Evolutionary conservation across 2,797 vertebrate species (phyloP), one percentile per base, ranked within the genome.

Genomic region (Sardinella longiceps): DNA sequence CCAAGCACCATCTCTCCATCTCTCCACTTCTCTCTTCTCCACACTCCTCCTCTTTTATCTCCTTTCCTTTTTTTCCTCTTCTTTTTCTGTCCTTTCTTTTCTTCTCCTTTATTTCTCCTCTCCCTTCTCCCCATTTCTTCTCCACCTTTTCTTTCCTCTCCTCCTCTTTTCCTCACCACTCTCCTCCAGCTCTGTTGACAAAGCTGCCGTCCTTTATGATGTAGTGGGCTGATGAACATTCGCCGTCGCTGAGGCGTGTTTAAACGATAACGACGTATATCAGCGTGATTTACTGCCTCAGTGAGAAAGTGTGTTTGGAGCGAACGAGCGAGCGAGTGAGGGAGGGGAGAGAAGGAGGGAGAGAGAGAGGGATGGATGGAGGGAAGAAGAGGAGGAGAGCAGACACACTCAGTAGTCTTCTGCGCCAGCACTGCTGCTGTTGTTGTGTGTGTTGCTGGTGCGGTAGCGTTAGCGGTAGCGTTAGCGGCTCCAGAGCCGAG

Each of bases 401-500:
- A 4, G 43, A 43, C 4, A 43, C 4, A 43, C 43, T 43, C 43
- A 7, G 43, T 43, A 43, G 43, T 43, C 43, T 43, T 43, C 43
- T 43, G 4, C 7, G 43, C 4, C 43, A 43, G 0, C 43, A 3
- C 43, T 43, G 43, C 43, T 51, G 25, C 11, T 33, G 45, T 20
- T 80, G 74, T 43, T 14, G 28, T 53, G 56, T 15, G 39, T 80
- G 18, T 39, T 25, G n/a, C 9, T 30, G 25, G 37, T 80, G 70
- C 51, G 10, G 39, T 53, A 56, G 28, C n/a, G n/a, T n/a, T n/a
- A n/a, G n/a, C n/a, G n/a, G n/a, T n/a, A n/a, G n/a, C n/a, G n/a
- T n/a, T n/a, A n/a, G 86, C 89, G 89, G 83, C 86, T 90, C 89
- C 90, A 83, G 90, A 86, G 90, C 92, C 91, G 91, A 81, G 88